Evolutionary conservation across 2,797 vertebrate species (phyloP).

Genomic region (Carcharodon carcharias): DNA sequence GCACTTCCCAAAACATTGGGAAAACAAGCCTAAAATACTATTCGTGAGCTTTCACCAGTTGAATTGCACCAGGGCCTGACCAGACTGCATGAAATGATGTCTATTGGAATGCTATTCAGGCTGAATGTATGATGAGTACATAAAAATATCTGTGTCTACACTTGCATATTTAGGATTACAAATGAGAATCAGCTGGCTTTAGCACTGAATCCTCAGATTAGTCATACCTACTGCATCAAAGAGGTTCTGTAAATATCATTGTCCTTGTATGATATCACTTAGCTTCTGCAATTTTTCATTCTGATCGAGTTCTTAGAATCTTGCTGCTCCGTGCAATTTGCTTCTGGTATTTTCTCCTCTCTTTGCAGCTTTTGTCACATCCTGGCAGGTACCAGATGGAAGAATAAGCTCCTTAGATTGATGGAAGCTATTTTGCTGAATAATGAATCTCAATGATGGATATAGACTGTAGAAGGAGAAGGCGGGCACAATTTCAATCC

Average conservation of each 20-base stretch:
- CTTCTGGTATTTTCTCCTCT: not conserved
- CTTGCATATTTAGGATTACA: not conserved
- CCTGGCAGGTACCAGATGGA: not conserved
- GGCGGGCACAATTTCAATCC: no score
- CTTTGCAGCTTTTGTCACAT: not conserved
- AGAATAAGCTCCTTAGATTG: not conserved
- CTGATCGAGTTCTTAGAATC: not conserved
- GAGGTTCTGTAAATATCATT: not conserved
- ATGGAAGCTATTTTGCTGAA: not conserved
- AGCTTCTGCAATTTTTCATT: conserved; percentile 25
- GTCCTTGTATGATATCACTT: not conserved
- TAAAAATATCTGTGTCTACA: not conserved
- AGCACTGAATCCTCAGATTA: not conserved
- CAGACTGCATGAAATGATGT: not conserved
- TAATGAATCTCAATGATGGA: not conserved
- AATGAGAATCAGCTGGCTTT: conserved; percentile 32
- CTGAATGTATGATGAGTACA: not conserved
- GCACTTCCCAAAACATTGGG: not conserved
- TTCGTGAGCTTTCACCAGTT: not conserved
- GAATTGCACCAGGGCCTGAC: not conserved
- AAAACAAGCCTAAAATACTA: not conserved
- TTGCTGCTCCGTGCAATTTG: not conserved
- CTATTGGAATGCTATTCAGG: not conserved
- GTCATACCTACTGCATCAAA: not conserved
- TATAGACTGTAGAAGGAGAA: no score